Conservation (phyloP, 1,140 invertebrate species). For the Drosophila persimilis region DNA sequence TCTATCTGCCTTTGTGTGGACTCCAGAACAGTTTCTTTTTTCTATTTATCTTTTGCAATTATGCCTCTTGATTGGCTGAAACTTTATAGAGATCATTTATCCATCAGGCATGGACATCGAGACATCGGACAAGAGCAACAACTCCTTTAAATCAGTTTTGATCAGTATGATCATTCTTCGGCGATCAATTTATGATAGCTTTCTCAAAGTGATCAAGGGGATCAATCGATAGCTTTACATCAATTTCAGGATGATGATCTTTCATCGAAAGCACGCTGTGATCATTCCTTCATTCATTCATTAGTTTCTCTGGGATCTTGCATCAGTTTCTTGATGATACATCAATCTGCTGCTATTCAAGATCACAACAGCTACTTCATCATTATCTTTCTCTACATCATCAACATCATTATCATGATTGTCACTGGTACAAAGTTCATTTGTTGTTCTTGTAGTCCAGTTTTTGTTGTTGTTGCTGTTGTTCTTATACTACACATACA, state of each 20-base stretch:
- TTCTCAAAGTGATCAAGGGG: too few relatives aligned
- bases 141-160: too few relatives aligned
- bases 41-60: too few relatives aligned
- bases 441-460: slow-evolving; percentile 49
- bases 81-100: too few relatives aligned
- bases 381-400: slow-evolving; percentile 41
- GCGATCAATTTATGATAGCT: neutral
- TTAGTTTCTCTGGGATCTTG: too few relatives aligned
- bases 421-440: slow-evolving; percentile 77
- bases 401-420: slow-evolving; percentile 25
- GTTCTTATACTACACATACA: slow-evolving; percentile 39
- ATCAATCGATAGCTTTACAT: too few relatives aligned
- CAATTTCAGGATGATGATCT: neutral
- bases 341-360: slow-evolving; percentile 32
- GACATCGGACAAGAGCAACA: too few relatives aligned
- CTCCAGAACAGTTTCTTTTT: too few relatives aligned
- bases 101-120: too few relatives aligned
- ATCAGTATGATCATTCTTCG: slow-evolving; percentile 2
- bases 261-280: neutral
- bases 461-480: slow-evolving; percentile 25
- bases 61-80: too few relatives aligned
- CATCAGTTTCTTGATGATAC: slow-evolving; percentile 26
- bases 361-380: slow-evolving; percentile 21
- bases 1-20: too few relatives aligned
- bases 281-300: slow-evolving; percentile 14